A percentile compares a stretch with the other conserved stretches of the same genome.
These are phyloP conservation scores for Pollenia griseotomentosa DNA, from an alignment of 2,888 invertebrate genomes.

Conservation along the genomic window DNA sequence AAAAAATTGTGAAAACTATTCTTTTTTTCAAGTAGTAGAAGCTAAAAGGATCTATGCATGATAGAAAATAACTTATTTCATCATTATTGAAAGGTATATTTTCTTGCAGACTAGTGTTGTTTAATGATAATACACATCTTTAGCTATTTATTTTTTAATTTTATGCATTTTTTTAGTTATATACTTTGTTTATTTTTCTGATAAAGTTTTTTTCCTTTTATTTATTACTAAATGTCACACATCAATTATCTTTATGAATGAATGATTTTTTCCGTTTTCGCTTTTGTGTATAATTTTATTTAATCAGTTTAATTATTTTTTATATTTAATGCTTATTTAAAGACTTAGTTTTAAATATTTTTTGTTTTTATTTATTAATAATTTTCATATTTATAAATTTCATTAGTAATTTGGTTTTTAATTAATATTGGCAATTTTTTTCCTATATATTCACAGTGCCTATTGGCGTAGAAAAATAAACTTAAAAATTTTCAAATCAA, in stretches of 20 bases:
- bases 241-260: conserved; percentile 28
- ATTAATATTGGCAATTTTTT: conserved; percentile 67
- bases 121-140: conserved; percentile 23
- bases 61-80: background rate
- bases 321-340: conserved; percentile 3
- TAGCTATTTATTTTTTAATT: conserved; percentile 8
- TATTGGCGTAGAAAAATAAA: conserved; percentile 59
- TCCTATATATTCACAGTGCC: conserved; percentile 73
- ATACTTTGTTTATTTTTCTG: conserved; percentile 7
- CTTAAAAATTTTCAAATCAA: conserved; percentile 19
- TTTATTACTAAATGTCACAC: conserved; percentile 61
- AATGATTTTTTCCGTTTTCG: background rate
- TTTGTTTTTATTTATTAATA: conserved; percentile 1
- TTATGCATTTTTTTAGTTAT: background rate
- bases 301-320: conserved; percentile 14
- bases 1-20: too few relatives aligned
- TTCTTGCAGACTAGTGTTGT: background rate
- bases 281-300: background rate
- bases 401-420: conserved; percentile 37
- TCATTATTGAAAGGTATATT: conserved; percentile 14
- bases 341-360: conserved; percentile 28
- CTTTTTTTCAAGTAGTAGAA: too few relatives aligned
- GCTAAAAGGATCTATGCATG: background rate
- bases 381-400: conserved; percentile 31
- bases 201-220: conserved; percentile 19